These are phyloP conservation scores for Pangasianodon gigas DNA, from an alignment of 2,113 vertebrate species.

Conservation along the genomic window DNA sequence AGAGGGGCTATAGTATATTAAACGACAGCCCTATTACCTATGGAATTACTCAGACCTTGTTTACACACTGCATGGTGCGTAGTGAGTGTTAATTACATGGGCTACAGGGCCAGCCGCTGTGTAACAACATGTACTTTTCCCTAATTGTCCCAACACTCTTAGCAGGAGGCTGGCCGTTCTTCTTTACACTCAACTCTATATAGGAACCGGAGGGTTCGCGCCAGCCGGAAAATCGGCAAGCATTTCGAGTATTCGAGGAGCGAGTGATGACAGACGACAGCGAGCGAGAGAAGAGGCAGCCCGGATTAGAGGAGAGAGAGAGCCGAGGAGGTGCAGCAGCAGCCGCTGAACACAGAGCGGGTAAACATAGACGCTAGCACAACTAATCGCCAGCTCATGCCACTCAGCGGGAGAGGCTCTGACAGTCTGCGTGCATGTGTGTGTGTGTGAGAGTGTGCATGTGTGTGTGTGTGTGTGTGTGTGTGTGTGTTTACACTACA, in stretches of 20 bases:
- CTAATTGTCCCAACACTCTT: constrained; percentile 45
- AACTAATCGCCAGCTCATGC: constrained; percentile 94
- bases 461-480: constrained; percentile 44
- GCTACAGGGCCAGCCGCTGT: constrained; percentile 43
- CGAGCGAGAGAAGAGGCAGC: constrained; percentile 36
- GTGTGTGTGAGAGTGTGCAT: constrained; percentile 41
- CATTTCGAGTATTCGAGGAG: constrained; percentile 26
- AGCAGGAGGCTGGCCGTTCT: constrained; percentile 35
- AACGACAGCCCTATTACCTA: constrained; percentile 35
- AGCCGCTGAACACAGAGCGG: constrained; percentile 67
- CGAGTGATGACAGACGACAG: constrained; percentile 42
- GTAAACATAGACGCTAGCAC: constrained; percentile 75
- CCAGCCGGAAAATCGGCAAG: constrained; percentile 1
- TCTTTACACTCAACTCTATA: constrained; percentile 26
- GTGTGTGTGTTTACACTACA: constrained; percentile 56
- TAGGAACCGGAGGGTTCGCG: neutral
- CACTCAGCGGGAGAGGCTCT: constrained; percentile 90
- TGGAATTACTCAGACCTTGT: constrained; percentile 44
- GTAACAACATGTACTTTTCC: constrained; percentile 46
- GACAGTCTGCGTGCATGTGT: constrained; percentile 83
- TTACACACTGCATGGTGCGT: constrained; percentile 30
- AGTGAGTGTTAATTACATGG: constrained; percentile 48
- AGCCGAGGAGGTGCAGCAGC: constrained; percentile 54
- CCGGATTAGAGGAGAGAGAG: constrained; percentile 52
- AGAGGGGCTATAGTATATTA: constrained; percentile 59